These are phyloP conservation scores for Pygoscelis antarcticus DNA, from an alignment of 2,113 vertebrate species.

Conservation along the genomic window DNA sequence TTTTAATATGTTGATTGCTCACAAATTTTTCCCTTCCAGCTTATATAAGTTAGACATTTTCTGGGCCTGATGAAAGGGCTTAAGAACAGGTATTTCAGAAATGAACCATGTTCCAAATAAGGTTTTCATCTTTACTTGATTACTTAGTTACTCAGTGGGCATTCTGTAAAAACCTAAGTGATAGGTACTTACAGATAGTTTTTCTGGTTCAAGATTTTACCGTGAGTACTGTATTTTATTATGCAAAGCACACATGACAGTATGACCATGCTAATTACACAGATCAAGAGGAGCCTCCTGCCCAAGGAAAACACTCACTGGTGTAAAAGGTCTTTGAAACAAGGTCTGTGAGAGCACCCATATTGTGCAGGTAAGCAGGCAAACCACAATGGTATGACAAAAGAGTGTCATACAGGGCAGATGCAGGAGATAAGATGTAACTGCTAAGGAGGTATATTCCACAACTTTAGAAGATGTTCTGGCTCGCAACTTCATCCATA, in stretches of 20 bases:
- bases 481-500: not conserved
- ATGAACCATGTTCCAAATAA: not conserved
- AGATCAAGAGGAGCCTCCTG: not conserved
- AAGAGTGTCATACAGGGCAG: not conserved
- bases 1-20: not conserved
- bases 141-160: not conserved
- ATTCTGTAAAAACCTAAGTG: not conserved
- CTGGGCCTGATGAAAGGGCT: not conserved
- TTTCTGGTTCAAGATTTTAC: not conserved
- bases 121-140: not conserved
- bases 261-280: not conserved
- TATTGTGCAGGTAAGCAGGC: not conserved
- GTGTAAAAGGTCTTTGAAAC: not conserved
- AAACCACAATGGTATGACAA: accelerated
- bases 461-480: not conserved
- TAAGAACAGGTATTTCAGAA: not conserved
- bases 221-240: not conserved
- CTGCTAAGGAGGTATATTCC: not conserved
- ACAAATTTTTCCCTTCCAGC: not conserved
- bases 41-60: not conserved
- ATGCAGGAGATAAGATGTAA: not conserved
- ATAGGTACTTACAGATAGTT: not conserved
- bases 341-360: not conserved
- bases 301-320: not conserved
- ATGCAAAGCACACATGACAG: not conserved